Percentiles rank a stretch among this genome's conserved stretches.
These are phyloP conservation scores for Podarcis siculus DNA, from an alignment of 2,797 vertebrate genomes.

Conservation along the genomic window DNA sequence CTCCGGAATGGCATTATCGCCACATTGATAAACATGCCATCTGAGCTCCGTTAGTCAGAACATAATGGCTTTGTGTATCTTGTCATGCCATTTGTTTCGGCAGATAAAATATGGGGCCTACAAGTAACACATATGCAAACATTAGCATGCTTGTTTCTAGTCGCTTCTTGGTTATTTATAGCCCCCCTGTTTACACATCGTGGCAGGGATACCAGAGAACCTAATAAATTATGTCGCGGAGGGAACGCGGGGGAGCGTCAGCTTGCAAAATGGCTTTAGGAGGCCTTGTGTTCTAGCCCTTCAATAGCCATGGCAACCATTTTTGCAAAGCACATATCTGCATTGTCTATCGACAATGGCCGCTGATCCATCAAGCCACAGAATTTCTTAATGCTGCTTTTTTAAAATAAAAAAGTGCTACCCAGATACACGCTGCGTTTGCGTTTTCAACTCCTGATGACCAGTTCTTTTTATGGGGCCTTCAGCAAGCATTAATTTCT, in stretches of 20 bases:
- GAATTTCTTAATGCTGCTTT: constrained; percentile 35
- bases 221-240: constrained; percentile 23
- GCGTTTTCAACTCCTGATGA: not conserved
- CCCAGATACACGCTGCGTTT: not conserved
- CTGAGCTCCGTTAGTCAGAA: constrained; percentile 61
- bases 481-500: not conserved
- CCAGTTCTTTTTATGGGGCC: not conserved
- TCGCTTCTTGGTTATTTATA: constrained; percentile 67
- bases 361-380: not conserved
- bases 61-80: constrained; percentile 69
- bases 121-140: constrained; percentile 60
- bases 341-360: not conserved
- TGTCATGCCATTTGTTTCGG: constrained; percentile 67
- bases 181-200: constrained; percentile 53
- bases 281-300: constrained; percentile 42
- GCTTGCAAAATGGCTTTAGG: constrained; percentile 27
- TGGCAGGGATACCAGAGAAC: constrained; percentile 54
- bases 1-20: constrained; percentile 49
- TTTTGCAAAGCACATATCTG: not conserved
- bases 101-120: constrained; percentile 66
- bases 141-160: constrained; percentile 53
- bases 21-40: constrained; percentile 60
- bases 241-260: not conserved
- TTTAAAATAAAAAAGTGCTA: not conserved
- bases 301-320: constrained; percentile 62